Evolutionary conservation across 2,797 vertebrate genomes (phyloP).

Genomic region (Gymnothorax reevesii): DNA sequence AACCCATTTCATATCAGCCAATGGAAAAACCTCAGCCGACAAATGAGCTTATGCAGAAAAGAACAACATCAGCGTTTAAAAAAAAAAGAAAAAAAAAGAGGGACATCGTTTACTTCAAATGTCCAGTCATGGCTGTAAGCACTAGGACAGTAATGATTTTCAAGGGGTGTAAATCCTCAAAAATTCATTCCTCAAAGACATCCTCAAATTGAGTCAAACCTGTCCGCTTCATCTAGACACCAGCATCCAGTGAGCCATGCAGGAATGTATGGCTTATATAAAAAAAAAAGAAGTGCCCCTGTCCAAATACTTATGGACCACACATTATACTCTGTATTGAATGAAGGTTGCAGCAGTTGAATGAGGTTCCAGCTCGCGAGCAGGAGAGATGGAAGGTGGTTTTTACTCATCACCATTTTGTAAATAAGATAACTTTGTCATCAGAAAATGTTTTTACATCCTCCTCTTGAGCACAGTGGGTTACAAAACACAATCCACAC

Average conservation of each 20-base stretch:
- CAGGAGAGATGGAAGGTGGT: not conserved
- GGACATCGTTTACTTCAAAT: conserved; percentile 4
- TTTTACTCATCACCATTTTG: not conserved
- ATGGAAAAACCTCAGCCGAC: not conserved
- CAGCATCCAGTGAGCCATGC: too few relatives aligned
- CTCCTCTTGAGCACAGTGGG: conserved; percentile 9
- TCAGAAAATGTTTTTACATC: conserved; percentile 22
- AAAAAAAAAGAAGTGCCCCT: too few relatives aligned
- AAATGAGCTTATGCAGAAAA: not conserved
- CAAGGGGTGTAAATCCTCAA: too few relatives aligned
- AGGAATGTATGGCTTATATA: too few relatives aligned
- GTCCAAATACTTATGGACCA: too few relatives aligned
- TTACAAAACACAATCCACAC: conserved; percentile 16
- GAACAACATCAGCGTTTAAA: conserved; percentile 3
- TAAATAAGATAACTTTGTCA: not conserved
- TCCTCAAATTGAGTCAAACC: too few relatives aligned
- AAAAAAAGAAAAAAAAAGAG: not conserved
- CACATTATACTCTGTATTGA: not conserved
- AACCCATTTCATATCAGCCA: not conserved
- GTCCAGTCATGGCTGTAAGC: not conserved
- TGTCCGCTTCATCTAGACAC: too few relatives aligned
- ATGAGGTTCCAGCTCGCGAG: not conserved
- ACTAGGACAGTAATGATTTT: too few relatives aligned
- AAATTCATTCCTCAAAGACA: too few relatives aligned
- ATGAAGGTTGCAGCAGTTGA: not conserved